phyloP scores from a whole-genome alignment of 2,113 vertebrate genomes.

The Danio rerio region DNA sequence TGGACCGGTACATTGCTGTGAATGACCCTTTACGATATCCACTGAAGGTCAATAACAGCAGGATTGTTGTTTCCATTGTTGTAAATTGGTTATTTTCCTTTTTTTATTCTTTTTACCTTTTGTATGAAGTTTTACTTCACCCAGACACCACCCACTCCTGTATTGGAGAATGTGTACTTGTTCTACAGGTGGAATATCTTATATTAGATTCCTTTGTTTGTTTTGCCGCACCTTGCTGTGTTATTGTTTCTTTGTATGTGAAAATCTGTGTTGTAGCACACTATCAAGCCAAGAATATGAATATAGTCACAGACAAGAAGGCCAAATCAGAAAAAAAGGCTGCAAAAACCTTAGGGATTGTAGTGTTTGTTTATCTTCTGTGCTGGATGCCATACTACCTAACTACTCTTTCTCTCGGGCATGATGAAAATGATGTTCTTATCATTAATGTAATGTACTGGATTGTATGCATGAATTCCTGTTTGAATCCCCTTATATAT shows the following conservation, averaged over 20 bases:
- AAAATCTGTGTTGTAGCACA: slow-evolving; percentile 43
- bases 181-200: background rate
- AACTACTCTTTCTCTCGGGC: background rate
- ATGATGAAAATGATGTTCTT: background rate
- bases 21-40: slow-evolving; percentile 65
- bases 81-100: slow-evolving; percentile 64
- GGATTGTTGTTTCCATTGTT: slow-evolving; percentile 51
- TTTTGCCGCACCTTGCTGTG: slow-evolving; percentile 9
- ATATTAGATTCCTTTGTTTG: slow-evolving; percentile 24
- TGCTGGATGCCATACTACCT: slow-evolving; percentile 41
- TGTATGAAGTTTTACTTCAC: slow-evolving; percentile 4
- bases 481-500: slow-evolving; percentile 46
- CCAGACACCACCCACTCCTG: slow-evolving; percentile 17
- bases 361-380: slow-evolving; percentile 40
- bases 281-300: slow-evolving; percentile 31
- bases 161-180: slow-evolving; percentile 33
- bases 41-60: slow-evolving; percentile 54
- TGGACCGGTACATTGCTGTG: slow-evolving; percentile 69
- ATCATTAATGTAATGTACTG: slow-evolving; percentile 19
- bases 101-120: slow-evolving; percentile 46
- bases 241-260: slow-evolving; percentile 38
- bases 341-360: slow-evolving; percentile 31
- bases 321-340: slow-evolving; percentile 46
- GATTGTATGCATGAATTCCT: slow-evolving; percentile 42
- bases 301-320: background rate